phyloP scores from a whole-genome alignment of 2,113 vertebrate genomes.

The Bolborhynchus lineola region DNA sequence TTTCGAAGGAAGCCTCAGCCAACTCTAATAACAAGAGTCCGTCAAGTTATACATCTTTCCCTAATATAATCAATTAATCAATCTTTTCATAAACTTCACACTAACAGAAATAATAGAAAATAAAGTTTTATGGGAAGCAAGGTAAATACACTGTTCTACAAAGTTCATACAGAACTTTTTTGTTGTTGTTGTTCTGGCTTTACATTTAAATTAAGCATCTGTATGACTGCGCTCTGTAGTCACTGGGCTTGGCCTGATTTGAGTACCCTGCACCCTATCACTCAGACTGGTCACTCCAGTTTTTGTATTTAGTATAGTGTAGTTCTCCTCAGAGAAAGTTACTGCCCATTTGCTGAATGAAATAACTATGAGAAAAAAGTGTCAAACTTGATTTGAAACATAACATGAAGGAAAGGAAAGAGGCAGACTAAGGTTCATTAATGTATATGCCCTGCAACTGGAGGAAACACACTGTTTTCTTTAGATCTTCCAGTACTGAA shows the following conservation, averaged over 20 bases:
- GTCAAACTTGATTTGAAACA: neutral
- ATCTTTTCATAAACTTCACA: neutral
- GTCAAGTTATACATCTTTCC: neutral
- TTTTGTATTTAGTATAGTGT: neutral
- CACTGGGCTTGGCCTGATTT: neutral
- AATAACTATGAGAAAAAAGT: neutral
- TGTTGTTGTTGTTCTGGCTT: neutral
- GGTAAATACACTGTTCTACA: neutral
- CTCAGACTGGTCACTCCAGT: neutral
- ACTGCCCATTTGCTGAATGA: neutral
- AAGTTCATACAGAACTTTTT: neutral
- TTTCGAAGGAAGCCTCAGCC: neutral
- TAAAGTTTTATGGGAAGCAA: neutral
- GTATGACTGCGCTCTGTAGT: neutral
- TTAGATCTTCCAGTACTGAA: neutral
- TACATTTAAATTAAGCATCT: neutral
- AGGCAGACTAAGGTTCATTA: neutral
- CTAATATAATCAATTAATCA: neutral
- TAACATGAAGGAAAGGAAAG: neutral
- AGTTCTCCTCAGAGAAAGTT: neutral
- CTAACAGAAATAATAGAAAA: neutral
- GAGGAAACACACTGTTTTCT: neutral
- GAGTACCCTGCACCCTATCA: neutral
- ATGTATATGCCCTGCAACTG: neutral
- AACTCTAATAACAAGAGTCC: neutral